phyloP scores from a whole-genome alignment of 1,140 invertebrate species.

The Mamestra configurata region DNA sequence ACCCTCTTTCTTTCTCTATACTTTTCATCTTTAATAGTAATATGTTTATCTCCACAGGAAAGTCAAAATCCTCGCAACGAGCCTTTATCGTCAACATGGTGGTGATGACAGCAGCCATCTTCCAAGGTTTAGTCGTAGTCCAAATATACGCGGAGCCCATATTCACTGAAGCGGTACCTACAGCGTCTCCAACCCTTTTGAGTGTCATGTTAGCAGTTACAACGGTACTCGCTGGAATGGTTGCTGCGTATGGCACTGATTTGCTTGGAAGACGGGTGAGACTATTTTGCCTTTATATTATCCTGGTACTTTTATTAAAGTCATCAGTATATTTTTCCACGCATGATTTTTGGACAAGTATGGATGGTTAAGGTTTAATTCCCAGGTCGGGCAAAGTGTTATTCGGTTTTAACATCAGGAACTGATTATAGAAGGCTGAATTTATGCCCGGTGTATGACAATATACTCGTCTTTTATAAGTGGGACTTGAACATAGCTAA shows the following conservation, averaged over 20 bases:
- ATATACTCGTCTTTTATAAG: too few relatives aligned
- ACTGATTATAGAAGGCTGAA: too few relatives aligned
- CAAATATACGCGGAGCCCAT: slow-evolving; percentile 70
- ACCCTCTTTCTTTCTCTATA: too few relatives aligned
- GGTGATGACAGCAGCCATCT: slow-evolving; percentile 61
- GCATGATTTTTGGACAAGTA: too few relatives aligned
- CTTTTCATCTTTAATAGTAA: not conserved
- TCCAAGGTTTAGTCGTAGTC: slow-evolving; percentile 68
- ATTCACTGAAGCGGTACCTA: slow-evolving; percentile 70
- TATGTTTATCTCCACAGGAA: slow-evolving; percentile 61
- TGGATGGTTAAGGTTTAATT: too few relatives aligned
- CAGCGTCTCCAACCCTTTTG: slow-evolving; percentile 68
- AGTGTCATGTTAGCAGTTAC: slow-evolving; percentile 70
- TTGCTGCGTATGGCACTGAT: slow-evolving; percentile 68
- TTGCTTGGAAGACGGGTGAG: slow-evolving; percentile 72
- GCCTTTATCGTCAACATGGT: slow-evolving; percentile 57
- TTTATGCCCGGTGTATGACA: too few relatives aligned
- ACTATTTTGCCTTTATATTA: slow-evolving; percentile 33
- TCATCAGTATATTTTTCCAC: not conserved
- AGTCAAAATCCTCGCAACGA: slow-evolving; percentile 63
- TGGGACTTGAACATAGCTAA: not conserved
- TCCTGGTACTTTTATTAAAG: slow-evolving; percentile 22
- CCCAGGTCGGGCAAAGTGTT: too few relatives aligned
- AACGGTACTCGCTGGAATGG: slow-evolving; percentile 59
- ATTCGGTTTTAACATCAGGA: too few relatives aligned